Percentiles rank a stretch among this genome's conserved stretches.
These are phyloP conservation scores for Penaeus chinensis DNA, from an alignment of 1,140 invertebrate genomes.

Conservation along the genomic window DNA sequence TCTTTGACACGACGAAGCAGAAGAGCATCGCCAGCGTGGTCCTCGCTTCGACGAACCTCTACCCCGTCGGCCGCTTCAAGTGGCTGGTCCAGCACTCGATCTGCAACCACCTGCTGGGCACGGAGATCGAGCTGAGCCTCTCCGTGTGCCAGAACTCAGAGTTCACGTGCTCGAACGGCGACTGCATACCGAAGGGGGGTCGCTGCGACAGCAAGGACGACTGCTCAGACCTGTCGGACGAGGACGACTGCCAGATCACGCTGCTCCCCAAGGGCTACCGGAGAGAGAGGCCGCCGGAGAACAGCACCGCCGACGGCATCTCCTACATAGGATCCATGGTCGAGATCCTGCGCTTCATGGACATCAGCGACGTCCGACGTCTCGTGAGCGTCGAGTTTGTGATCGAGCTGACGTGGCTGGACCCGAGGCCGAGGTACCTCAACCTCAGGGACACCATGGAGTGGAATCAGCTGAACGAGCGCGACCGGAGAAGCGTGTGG, in stretches of 20 bases:
- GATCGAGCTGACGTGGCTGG: conserved; percentile 12
- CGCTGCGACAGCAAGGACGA: conserved; percentile 57
- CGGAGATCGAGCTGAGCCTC: conserved; percentile 34
- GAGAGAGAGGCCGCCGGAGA: conserved; percentile 32
- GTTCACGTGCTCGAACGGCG: conserved; percentile 61
- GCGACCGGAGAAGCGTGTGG: not conserved
- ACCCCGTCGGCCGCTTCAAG: conserved; percentile 29
- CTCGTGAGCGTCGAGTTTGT: conserved; percentile 18
- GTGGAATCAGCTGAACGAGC: not conserved
- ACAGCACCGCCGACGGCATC: not conserved
- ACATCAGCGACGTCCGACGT: conserved; percentile 5
- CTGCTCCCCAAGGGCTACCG: conserved; percentile 40
- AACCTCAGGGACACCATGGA: conserved; percentile 1
- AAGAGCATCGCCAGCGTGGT: conserved; percentile 2
- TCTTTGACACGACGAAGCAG: conserved; percentile 21
- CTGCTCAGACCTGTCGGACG: conserved; percentile 59
- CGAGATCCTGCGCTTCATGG: conserved; percentile 27
- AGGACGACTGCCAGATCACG: conserved; percentile 45
- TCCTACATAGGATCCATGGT: conserved; percentile 26
- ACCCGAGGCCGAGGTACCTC: conserved; percentile 8
- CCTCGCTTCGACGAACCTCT: conserved; percentile 12
- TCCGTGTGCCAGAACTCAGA: conserved; percentile 42
- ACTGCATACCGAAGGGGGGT: conserved; percentile 43
- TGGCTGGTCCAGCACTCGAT: conserved; percentile 17
- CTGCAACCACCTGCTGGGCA: not conserved